These are phyloP conservation scores for Altica lythri DNA, from an alignment of 2,888 invertebrate species.

Conservation along the genomic window DNA sequence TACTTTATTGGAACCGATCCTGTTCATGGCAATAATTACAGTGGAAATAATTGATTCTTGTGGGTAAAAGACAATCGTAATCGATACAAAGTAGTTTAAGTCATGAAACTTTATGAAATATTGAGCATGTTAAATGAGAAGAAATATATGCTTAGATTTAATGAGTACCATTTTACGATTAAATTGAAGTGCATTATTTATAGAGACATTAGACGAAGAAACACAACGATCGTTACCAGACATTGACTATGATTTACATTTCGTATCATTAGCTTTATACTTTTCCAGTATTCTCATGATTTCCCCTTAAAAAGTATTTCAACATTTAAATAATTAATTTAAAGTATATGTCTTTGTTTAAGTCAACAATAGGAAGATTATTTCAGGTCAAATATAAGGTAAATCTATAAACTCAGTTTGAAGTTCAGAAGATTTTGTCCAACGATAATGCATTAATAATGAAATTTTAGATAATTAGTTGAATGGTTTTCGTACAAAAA, in stretches of 20 bases:
- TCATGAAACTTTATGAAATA: slow-evolving; percentile 36
- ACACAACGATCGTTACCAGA: slow-evolving; percentile 41
- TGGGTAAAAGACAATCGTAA: slow-evolving; percentile 28
- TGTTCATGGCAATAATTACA: slow-evolving; percentile 26
- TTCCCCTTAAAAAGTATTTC: too few species aligned
- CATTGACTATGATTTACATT: slow-evolving; percentile 17
- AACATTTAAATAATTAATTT: too few species aligned
- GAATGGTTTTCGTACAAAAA: too few species aligned
- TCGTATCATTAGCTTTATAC: slow-evolving; percentile 6
- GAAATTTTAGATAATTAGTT: too few species aligned
- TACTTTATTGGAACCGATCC: slow-evolving; percentile 3
- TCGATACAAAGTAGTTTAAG: slow-evolving; percentile 34
- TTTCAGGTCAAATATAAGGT: too few species aligned
- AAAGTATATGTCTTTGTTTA: too few species aligned
- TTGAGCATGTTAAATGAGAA: slow-evolving; percentile 33
- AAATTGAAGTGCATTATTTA: slow-evolving; percentile 47
- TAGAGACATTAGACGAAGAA: slow-evolving; percentile 43
- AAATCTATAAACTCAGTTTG: too few species aligned
- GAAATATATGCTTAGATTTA: slow-evolving; percentile 45
- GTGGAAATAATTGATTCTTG: slow-evolving; percentile 33
- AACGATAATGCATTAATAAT: too few species aligned
- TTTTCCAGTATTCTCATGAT: slow-evolving; percentile 9
- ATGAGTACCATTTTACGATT: slow-evolving; percentile 46
- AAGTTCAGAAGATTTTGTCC: too few species aligned
- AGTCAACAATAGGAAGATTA: too few species aligned